Percentiles rank a stretch among this genome's conserved stretches.
Conservation (phyloP, 1,140 invertebrate genomes). For the Hestina assimilis region DNA sequence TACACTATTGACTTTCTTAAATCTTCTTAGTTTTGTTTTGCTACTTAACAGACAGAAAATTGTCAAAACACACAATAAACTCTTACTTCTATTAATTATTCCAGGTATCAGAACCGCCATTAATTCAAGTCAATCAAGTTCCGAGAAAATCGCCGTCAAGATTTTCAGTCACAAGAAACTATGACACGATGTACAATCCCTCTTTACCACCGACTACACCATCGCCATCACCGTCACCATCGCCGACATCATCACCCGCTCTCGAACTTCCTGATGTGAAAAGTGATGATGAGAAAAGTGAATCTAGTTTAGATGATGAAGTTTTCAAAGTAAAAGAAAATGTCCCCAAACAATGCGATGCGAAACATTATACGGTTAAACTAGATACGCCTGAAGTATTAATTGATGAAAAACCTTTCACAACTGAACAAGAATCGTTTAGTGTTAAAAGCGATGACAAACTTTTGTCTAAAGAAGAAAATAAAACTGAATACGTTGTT, state of each 20-base stretch:
- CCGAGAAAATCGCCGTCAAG: slow-evolving; percentile 47
- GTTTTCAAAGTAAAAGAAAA: neutral
- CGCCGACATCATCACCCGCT: slow-evolving; percentile 12
- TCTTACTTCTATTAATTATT: slow-evolving; percentile 13
- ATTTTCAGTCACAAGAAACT: slow-evolving; percentile 71
- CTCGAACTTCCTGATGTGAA: slow-evolving; percentile 9
- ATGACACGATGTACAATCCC: slow-evolving; percentile 55
- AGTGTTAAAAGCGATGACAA: neutral
- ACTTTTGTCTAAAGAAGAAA: neutral
- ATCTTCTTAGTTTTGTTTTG: no score
- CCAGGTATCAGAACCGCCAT: slow-evolving; percentile 60
- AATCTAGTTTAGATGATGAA: neutral
- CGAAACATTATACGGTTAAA: neutral
- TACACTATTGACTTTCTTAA: no score
- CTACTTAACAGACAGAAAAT: no score
- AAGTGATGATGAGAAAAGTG: neutral
- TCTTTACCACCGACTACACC: slow-evolving; percentile 33
- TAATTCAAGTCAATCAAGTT: slow-evolving; percentile 51
- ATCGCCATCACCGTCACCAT: slow-evolving; percentile 23
- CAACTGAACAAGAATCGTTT: neutral
- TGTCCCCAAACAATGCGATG: neutral
- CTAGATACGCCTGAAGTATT: neutral
- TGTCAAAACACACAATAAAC: no score
- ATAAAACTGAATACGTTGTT: slow-evolving; percentile 15
- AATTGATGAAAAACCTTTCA: neutral